Conservation (phyloP, 2,888 invertebrate genomes). For the Sphinx pinastri region DNA sequence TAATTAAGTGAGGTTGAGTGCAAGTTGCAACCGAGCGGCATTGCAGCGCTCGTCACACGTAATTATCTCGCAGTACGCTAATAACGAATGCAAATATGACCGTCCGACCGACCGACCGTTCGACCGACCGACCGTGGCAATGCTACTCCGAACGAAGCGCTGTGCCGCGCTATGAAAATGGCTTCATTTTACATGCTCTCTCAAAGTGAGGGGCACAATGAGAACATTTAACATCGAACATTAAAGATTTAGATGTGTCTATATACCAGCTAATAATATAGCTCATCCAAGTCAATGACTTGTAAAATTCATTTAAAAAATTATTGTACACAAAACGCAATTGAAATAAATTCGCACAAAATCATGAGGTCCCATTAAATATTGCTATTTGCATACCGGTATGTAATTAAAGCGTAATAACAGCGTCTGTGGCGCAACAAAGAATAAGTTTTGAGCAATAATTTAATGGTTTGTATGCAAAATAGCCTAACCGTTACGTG, state of each 20-base stretch:
- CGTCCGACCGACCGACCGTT: constrained; percentile 44
- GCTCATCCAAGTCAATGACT: constrained; percentile 5
- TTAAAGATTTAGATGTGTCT: background rate
- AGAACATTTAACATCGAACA: background rate
- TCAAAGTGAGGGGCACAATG: background rate
- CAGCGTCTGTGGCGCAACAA: constrained; percentile 80
- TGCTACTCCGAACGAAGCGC: background rate
- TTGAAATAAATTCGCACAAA: constrained; percentile 66
- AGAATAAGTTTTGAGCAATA: constrained; percentile 84
- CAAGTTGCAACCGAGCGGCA: constrained; percentile 50
- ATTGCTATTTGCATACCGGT: constrained; percentile 80
- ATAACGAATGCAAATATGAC: constrained; percentile 76
- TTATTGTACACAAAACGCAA: constrained; percentile 64
- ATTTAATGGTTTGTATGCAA: constrained; percentile 84
- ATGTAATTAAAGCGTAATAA: constrained; percentile 82
- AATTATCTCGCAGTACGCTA: constrained; percentile 77
- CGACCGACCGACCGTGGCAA: constrained; percentile 38
- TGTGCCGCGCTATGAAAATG: constrained; percentile 51
- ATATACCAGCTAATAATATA: background rate
- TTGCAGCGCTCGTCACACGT: constrained; percentile 68
- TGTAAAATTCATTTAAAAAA: constrained; percentile 39
- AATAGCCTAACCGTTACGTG: constrained; percentile 81
- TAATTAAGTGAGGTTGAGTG: constrained; percentile 61
- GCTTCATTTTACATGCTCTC: constrained; percentile 11
- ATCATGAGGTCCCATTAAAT: constrained; percentile 76